Conservation (phyloP, 2,797 vertebrate genomes). For the Trachops cirrhosus region DNA sequence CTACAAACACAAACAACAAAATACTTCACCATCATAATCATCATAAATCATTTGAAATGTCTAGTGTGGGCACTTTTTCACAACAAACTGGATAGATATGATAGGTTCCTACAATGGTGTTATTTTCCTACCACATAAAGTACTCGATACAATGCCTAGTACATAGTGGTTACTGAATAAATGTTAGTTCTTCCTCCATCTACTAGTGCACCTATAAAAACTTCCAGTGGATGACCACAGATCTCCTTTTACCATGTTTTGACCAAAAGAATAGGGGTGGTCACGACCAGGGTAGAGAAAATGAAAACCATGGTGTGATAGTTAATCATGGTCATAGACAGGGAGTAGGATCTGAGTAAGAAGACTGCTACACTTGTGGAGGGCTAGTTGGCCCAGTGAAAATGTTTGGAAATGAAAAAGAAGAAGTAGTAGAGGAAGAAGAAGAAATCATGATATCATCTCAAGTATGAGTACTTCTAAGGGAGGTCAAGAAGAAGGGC, state of each 20-base stretch:
- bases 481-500: not conserved
- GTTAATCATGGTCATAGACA: not conserved
- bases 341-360: not conserved
- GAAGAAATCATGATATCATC: not conserved
- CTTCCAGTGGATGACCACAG: not conserved
- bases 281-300: not conserved
- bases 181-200: not conserved
- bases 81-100: not conserved
- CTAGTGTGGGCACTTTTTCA: not conserved
- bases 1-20: not conserved
- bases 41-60: not conserved
- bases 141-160: not conserved
- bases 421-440: not conserved
- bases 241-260: constrained; percentile 1
- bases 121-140: constrained; percentile 7
- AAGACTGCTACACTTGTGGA: not conserved
- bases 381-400: not conserved
- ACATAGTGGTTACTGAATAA: not conserved
- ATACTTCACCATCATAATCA: not conserved
- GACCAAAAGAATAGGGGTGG: not conserved
- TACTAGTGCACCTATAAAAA: not conserved
- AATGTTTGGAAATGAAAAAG: not conserved
- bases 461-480: not conserved
- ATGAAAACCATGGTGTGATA: not conserved
- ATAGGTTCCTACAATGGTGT: not conserved